Evolutionary conservation across 2,797 vertebrate genomes (phyloP).

Genomic region (Decapterus maruadsi): DNA sequence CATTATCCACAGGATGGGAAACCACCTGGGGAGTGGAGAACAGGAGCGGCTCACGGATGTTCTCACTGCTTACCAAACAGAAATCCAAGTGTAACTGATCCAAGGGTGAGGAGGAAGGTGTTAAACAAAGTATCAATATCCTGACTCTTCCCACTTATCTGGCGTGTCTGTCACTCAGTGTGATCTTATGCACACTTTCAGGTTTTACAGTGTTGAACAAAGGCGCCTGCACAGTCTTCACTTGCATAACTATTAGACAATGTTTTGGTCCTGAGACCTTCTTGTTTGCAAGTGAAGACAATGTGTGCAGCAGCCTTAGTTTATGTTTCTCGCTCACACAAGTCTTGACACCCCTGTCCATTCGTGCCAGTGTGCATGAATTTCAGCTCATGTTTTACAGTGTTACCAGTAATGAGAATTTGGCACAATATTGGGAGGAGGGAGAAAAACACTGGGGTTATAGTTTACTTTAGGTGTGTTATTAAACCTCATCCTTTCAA

Average conservation of each 20-base stretch:
- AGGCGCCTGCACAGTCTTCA: no score
- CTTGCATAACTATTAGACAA: no score
- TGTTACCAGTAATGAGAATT: slow-evolving; percentile 19
- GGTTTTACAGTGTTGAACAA: no score
- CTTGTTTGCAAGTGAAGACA: no score
- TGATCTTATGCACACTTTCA: background rate
- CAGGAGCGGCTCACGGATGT: slow-evolving; percentile 69
- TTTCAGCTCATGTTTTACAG: slow-evolving; percentile 16
- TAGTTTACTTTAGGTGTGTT: slow-evolving; percentile 1
- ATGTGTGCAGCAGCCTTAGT: no score
- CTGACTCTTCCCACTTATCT: slow-evolving; percentile 60
- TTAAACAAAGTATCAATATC: slow-evolving; percentile 70
- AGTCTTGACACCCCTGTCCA: no score
- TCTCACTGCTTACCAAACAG: slow-evolving; percentile 79
- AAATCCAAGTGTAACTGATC: slow-evolving; percentile 70
- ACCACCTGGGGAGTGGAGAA: slow-evolving; percentile 72
- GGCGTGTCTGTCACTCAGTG: slow-evolving; percentile 26
- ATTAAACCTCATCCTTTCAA: slow-evolving; percentile 22
- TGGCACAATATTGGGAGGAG: slow-evolving; percentile 27
- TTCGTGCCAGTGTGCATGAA: no score
- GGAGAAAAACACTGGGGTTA: background rate
- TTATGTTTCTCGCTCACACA: no score
- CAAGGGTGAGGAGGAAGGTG: slow-evolving; percentile 69
- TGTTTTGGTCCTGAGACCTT: no score
- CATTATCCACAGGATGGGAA: slow-evolving; percentile 66